phyloP scores from a whole-genome alignment of 2,888 invertebrate genomes.

The Alviniconcha strummeri region DNA sequence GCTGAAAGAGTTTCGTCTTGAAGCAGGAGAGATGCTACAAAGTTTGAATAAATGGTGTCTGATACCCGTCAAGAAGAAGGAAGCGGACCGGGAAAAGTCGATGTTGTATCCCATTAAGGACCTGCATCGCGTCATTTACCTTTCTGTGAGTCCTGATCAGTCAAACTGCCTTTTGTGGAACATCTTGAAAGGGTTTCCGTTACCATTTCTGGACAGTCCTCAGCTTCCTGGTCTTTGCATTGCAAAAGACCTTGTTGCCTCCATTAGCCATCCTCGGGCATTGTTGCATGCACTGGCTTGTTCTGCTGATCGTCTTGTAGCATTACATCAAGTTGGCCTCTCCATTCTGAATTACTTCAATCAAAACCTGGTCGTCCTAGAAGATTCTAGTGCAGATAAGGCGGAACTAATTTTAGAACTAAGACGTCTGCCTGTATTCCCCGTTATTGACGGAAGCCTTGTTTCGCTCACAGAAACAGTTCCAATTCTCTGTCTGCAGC shows the following conservation, averaged over 20 bases:
- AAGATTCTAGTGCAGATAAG: too few relatives aligned
- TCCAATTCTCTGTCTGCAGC: too few relatives aligned
- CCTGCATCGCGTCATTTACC: background rate
- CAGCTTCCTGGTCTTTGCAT: background rate
- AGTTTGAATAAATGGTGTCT: constrained; percentile 25
- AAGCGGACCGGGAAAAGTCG: too few relatives aligned
- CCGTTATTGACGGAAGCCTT: too few relatives aligned
- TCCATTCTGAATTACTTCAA: too few relatives aligned
- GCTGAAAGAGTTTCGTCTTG: background rate
- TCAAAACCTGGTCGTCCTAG: too few relatives aligned
- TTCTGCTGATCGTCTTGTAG: too few relatives aligned
- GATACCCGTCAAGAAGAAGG: constrained; percentile 13
- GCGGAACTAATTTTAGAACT: too few relatives aligned
- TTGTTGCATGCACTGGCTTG: constrained; percentile 20
- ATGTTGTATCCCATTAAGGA: constrained; percentile 21
- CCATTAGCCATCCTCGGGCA: constrained; percentile 19
- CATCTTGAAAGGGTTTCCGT: background rate
- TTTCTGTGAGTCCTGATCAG: background rate
- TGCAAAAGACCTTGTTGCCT: constrained; percentile 18
- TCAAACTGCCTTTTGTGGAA: background rate
- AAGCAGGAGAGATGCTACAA: background rate
- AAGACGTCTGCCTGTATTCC: too few relatives aligned
- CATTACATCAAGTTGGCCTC: too few relatives aligned
- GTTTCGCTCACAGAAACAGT: too few relatives aligned
- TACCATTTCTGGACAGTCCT: constrained; percentile 5